phyloP scores from a whole-genome alignment of 2,113 vertebrate species.

The Physeter macrocephalus region DNA sequence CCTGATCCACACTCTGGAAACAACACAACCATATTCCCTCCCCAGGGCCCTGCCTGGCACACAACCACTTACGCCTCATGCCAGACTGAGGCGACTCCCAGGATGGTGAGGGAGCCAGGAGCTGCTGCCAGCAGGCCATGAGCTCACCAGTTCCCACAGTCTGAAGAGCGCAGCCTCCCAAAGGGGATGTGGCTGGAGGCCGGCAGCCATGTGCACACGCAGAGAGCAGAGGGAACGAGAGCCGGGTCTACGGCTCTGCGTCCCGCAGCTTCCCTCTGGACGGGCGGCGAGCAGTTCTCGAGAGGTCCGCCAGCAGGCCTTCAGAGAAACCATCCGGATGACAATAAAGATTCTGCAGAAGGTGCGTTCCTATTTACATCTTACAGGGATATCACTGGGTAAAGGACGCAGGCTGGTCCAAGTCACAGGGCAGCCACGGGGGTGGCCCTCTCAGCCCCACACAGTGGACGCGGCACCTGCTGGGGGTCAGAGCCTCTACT shows the following conservation, averaged over 20 bases:
- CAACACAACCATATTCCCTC: not conserved
- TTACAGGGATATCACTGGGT: accelerated
- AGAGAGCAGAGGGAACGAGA: accelerated
- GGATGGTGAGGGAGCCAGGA: not conserved
- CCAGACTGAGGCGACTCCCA: constrained; percentile 5
- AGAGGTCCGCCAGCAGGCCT: not conserved
- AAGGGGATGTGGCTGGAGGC: not conserved
- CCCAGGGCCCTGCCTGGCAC: constrained; percentile 14
- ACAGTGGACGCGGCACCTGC: accelerated
- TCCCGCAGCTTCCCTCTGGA: accelerated
- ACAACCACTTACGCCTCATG: not conserved
- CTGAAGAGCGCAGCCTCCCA: not conserved
- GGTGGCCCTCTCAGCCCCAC: not conserved
- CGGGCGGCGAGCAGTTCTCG: accelerated
- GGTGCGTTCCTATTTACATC: accelerated
- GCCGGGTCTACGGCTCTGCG: accelerated
- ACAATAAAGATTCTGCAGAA: too few species aligned
- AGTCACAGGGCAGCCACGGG: accelerated
- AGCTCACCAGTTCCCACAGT: constrained; percentile 52
- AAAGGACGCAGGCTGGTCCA: not conserved
- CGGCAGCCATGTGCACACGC: not conserved
- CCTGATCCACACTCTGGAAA: not conserved
- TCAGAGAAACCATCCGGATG: not conserved
- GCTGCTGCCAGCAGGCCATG: constrained; percentile 17
- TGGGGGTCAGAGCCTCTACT: not conserved